Evolutionary conservation across 1,140 invertebrate species (phyloP).

Genomic region (Lerema accius): DNA sequence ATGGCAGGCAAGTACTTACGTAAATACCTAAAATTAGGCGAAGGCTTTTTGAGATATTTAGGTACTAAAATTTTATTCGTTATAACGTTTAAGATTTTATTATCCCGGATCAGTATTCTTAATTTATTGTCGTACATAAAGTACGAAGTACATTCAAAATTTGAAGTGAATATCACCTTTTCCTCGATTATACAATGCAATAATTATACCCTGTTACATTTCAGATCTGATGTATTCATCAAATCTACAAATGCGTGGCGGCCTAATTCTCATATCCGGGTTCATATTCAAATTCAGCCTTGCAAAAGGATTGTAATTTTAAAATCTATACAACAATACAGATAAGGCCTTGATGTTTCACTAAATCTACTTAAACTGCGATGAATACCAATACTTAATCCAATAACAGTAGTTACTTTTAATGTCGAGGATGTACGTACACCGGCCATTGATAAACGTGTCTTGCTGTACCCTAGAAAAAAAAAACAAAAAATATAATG

Average conservation of each 20-base stretch:
- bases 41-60: not conserved
- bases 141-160: too few relatives aligned
- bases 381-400: slow-evolving; percentile 24
- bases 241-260: too few relatives aligned
- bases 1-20: slow-evolving; percentile 13
- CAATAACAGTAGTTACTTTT: slow-evolving; percentile 35
- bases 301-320: slow-evolving; percentile 5
- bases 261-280: slow-evolving; percentile 6
- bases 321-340: slow-evolving; percentile 10
- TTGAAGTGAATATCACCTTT: too few relatives aligned
- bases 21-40: not conserved
- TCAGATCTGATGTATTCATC: too few relatives aligned
- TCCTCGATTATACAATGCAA: too few relatives aligned
- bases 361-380: slow-evolving; percentile 13
- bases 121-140: too few relatives aligned
- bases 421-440: slow-evolving; percentile 57
- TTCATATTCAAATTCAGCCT: slow-evolving; percentile 11
- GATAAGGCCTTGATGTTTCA: slow-evolving; percentile 16
- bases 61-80: not conserved
- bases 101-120: too few relatives aligned
- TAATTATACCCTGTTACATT: not conserved
- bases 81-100: too few relatives aligned
- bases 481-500: slow-evolving; percentile 23
- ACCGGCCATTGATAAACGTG: slow-evolving; percentile 61
- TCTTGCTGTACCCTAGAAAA: slow-evolving; percentile 49